Base-by-base conservation (phyloP, 2,888 invertebrate species). In the Sepiola atlantica region DNA sequence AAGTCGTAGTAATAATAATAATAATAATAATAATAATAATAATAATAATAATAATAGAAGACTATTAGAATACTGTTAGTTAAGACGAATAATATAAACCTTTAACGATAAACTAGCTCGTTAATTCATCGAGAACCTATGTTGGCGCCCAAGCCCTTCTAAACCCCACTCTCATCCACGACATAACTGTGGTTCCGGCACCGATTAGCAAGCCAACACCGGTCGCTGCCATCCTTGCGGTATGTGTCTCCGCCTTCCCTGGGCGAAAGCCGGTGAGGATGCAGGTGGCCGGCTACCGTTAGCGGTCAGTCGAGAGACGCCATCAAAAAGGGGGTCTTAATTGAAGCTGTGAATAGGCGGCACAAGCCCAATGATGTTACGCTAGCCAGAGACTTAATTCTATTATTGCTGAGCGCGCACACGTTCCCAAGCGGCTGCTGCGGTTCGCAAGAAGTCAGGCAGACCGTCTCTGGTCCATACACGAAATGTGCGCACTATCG, bases 241-340 rank as follows among this genome's bases (percentile, higher is more conserved):
- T 77, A 18, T 77, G 77, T 57, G 57, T 77, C 77, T 18, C 77
- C 77, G 77, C 77, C 77, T 77, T 77, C 77, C 77, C n/a, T 77
- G 18, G n/a, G 77, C 32, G 32, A 77, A 77, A 77, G 77, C 77
- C 77, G 77, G n/a, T 77, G 77, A 77, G 77, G 77, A 77, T 77
- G 77, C 77, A 77, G 77, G 77, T 77, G 77, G 77, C n/a, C 77
- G 77, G 77, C 77, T 77, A 77, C 77, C n/a, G 77, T 77, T 32
- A 77, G 77, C 77, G 77, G 77, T 77, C 77, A 77, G 77, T 77
- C n/a, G 77, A 77, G 77, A 77, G 77, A 77, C 77, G 77, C 77
- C 77, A 77, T 77, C 77, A 77, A 77, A 77, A 77, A n/a, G 77
- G n/a, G 77, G n/a, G 77, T 77, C 77, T 77, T 77, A 77, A 77